Conservation (phyloP, 1,140 invertebrate genomes). For the Hyphantria cunea region DNA sequence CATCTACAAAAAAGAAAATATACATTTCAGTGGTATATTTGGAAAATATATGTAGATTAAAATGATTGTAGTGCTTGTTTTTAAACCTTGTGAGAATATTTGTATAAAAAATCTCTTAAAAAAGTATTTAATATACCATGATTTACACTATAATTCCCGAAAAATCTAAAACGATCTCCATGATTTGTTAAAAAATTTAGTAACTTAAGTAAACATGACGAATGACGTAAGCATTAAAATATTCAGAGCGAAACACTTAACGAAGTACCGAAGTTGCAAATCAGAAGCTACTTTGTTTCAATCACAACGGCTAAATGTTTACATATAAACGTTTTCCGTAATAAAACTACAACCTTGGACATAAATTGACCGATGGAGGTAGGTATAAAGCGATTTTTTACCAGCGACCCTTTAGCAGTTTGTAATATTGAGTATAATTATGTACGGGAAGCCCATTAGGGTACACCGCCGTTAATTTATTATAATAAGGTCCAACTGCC, state of each 20-base stretch:
- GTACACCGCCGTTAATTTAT: constrained; percentile 71
- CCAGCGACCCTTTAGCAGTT: constrained; percentile 59
- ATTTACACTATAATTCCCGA: no score
- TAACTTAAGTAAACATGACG: not conserved
- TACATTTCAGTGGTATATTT: no score
- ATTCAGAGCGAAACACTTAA: not conserved
- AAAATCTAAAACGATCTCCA: no score
- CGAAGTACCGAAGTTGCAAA: constrained; percentile 16
- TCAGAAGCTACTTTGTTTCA: constrained; percentile 29
- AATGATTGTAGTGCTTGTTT: no score
- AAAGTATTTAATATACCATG: no score
- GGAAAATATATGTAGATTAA: no score
- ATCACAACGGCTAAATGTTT: constrained; percentile 27
- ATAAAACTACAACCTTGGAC: constrained; percentile 44
- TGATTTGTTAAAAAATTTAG: no score
- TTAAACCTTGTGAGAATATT: no score
- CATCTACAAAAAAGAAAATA: no score
- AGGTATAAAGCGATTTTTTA: constrained; percentile 46
- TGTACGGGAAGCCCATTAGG: constrained; percentile 61
- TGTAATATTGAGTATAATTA: constrained; percentile 69
- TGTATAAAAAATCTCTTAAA: no score
- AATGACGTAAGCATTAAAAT: not conserved
- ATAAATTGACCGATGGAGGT: constrained; percentile 41
- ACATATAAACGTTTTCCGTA: constrained; percentile 37
- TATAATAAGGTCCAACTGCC: constrained; percentile 77